These are phyloP conservation scores for Leptinotarsa texana DNA, from an alignment of 1,140 invertebrate species.

Conservation along the genomic window DNA sequence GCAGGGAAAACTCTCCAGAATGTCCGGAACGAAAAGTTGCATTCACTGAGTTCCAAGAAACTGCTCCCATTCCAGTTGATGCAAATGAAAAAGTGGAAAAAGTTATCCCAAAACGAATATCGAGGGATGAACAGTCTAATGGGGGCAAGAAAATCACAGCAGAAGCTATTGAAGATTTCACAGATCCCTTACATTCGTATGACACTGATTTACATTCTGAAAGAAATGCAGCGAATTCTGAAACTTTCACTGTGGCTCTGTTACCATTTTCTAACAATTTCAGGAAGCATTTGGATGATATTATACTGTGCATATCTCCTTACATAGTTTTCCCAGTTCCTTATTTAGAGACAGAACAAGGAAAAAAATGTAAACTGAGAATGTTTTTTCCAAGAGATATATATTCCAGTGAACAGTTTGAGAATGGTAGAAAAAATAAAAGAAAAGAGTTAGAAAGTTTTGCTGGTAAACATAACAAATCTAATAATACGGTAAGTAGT, in stretches of 20 bases:
- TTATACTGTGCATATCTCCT: slow-evolving; percentile 82
- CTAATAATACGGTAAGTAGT: not conserved
- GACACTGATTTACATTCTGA: slow-evolving; percentile 58
- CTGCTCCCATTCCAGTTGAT: slow-evolving; percentile 12
- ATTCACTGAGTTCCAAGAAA: slow-evolving; percentile 5
- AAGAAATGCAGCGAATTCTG: slow-evolving; percentile 26
- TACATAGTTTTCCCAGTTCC: slow-evolving; percentile 84
- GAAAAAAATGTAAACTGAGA: slow-evolving; percentile 75
- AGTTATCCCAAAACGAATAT: slow-evolving; percentile 9
- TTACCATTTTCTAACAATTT: slow-evolving; percentile 71
- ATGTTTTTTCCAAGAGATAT: slow-evolving; percentile 80
- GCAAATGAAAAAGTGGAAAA: not conserved
- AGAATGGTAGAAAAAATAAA: slow-evolving; percentile 46
- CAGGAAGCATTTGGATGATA: slow-evolving; percentile 73
- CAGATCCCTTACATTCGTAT: slow-evolving; percentile 76
- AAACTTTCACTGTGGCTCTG: slow-evolving; percentile 61
- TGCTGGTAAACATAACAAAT: slow-evolving; percentile 3
- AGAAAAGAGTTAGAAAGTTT: slow-evolving; percentile 34
- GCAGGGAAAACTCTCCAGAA: slow-evolving; percentile 48
- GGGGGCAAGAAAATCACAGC: slow-evolving; percentile 33
- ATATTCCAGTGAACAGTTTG: slow-evolving; percentile 71
- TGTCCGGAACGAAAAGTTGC: slow-evolving; percentile 32
- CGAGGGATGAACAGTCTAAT: slow-evolving; percentile 22
- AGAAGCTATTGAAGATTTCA: slow-evolving; percentile 56
- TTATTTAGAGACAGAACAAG: slow-evolving; percentile 84